phyloP scores from a whole-genome alignment of 1,140 invertebrate species.

The Neotoxoptera formosana region DNA sequence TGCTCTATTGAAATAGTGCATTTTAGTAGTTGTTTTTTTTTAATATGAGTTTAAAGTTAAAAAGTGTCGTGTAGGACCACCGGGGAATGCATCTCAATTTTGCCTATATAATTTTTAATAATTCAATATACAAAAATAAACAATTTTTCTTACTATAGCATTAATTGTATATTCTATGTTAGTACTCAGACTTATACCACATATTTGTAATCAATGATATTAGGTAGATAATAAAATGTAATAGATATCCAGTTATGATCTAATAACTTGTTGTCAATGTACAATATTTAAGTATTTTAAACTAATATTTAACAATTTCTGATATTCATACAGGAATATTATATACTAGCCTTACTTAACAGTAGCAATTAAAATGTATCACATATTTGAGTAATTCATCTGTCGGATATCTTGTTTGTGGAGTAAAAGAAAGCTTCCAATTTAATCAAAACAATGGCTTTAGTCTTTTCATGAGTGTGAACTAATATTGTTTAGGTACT shows the following conservation, averaged over 20 bases:
- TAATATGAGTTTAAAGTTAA: no score
- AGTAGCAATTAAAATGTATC: constrained; percentile 11
- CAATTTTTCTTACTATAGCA: no score
- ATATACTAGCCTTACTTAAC: background rate
- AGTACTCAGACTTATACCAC: no score
- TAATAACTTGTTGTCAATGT: background rate
- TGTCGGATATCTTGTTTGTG: background rate
- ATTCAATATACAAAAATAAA: no score
- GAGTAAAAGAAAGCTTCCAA: constrained; percentile 23
- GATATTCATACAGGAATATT: background rate
- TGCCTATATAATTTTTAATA: no score
- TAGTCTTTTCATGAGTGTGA: background rate
- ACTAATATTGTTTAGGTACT: background rate
- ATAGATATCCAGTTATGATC: background rate
- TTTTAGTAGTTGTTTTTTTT: no score
- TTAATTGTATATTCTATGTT: no score
- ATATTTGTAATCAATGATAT: no score
- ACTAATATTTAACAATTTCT: background rate
- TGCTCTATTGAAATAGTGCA: no score
- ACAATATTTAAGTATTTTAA: background rate
- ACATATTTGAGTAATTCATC: background rate
- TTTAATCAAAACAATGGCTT: constrained; percentile 30
- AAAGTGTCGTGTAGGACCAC: no score
- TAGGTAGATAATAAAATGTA: background rate
- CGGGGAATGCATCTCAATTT: no score